phyloP scores from a whole-genome alignment of 2,888 invertebrate genomes.

The Tetrapedia diversipes region DNA sequence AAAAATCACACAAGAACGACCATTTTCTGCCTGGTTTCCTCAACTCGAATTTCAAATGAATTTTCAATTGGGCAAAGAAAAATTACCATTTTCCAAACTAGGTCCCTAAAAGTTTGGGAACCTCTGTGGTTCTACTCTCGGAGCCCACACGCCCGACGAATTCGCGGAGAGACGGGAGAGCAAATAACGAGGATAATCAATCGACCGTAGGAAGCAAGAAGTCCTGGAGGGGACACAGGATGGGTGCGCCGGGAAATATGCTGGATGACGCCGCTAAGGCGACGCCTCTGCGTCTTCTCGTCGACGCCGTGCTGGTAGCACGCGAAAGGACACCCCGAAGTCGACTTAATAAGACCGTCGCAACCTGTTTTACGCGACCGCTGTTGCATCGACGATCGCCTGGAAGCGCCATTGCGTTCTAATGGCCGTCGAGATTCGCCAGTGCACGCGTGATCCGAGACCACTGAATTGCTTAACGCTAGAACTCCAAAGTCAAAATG shows the following conservation, averaged over 20 bases:
- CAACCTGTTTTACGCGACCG: slow-evolving; percentile 60
- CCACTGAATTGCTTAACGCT: slow-evolving; percentile 11
- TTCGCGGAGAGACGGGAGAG: slow-evolving; percentile 28
- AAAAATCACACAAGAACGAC: no score
- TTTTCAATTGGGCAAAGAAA: no score
- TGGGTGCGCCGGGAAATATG: slow-evolving; percentile 77
- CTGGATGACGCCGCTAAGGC: slow-evolving; percentile 53
- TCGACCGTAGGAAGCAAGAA: slow-evolving; percentile 72
- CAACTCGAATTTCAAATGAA: no score
- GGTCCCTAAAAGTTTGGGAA: no score
- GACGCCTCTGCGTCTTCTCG: slow-evolving; percentile 60
- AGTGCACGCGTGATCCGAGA: neutral
- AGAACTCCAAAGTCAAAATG: no score
- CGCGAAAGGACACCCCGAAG: neutral
- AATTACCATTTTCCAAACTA: no score
- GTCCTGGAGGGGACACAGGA: slow-evolving; percentile 73
- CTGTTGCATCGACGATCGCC: slow-evolving; percentile 23
- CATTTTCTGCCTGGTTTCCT: no score
- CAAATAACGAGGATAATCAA: slow-evolving; percentile 74
- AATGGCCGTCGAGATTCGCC: neutral
- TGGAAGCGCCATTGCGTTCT: slow-evolving; percentile 7
- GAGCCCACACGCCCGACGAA: slow-evolving; percentile 2
- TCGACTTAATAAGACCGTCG: slow-evolving; percentile 66
- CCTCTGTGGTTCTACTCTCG: no score
- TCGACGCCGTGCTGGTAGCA: slow-evolving; percentile 11